phyloP scores from a whole-genome alignment of 1,140 invertebrate genomes.

The Solen grandis region DNA sequence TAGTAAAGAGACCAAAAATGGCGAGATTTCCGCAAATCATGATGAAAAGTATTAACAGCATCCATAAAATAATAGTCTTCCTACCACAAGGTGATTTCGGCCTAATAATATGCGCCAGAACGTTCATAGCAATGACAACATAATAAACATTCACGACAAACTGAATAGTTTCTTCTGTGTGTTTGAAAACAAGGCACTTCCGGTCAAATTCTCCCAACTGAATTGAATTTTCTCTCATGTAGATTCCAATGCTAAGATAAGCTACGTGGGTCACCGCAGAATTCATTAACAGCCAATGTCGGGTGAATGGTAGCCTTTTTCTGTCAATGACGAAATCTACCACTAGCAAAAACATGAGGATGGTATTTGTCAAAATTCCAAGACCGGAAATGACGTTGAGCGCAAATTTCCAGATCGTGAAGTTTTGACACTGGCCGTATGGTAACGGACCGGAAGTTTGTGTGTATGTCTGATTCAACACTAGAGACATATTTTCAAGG shows the following conservation, averaged over 20 bases:
- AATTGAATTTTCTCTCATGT: slow-evolving; percentile 33
- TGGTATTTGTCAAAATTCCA: slow-evolving; percentile 34
- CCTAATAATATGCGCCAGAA: slow-evolving; percentile 8
- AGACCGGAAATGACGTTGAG: slow-evolving; percentile 45
- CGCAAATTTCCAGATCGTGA: slow-evolving; percentile 35
- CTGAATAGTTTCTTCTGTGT: slow-evolving; percentile 47
- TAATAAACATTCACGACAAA: slow-evolving; percentile 30
- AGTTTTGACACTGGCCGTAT: background rate
- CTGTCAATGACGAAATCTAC: slow-evolving; percentile 43
- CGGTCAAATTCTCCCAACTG: slow-evolving; percentile 9
- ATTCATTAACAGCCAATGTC: slow-evolving; percentile 44
- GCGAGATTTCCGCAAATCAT: slow-evolving; percentile 47
- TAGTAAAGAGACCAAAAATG: slow-evolving; percentile 31
- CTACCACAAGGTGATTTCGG: slow-evolving; percentile 22
- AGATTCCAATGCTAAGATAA: slow-evolving; percentile 34
- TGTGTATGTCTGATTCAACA: background rate
- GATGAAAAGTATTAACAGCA: slow-evolving; percentile 41
- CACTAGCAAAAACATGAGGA: slow-evolving; percentile 40
- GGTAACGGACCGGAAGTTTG: background rate
- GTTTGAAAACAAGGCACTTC: slow-evolving; percentile 41
- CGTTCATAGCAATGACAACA: slow-evolving; percentile 27
- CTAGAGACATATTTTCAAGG: background rate
- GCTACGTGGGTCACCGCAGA: slow-evolving; percentile 18
- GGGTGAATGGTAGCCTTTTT: slow-evolving; percentile 18
- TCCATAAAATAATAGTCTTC: slow-evolving; percentile 37